Evolutionary conservation across 2,888 invertebrate genomes (phyloP).

Genomic region (Eupeodes latifasciatus): DNA sequence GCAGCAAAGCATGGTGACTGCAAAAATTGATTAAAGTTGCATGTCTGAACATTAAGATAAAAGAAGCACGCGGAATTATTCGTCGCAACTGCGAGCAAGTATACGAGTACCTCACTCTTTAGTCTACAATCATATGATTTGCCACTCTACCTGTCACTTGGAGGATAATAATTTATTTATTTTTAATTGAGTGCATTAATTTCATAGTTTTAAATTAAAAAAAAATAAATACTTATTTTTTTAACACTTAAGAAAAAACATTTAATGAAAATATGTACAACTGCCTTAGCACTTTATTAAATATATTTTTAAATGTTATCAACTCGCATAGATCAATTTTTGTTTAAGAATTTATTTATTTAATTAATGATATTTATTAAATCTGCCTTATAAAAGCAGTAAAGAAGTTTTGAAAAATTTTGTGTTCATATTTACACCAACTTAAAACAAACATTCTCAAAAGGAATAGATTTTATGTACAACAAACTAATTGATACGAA

Average conservation of each 20-base stretch:
- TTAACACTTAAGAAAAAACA: background rate
- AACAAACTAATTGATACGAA: no score
- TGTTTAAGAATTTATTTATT: no score
- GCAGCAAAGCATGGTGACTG: slow-evolving; percentile 54
- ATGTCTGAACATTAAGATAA: slow-evolving; percentile 65
- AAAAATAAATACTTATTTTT: background rate
- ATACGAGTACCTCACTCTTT: background rate
- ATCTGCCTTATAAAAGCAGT: no score
- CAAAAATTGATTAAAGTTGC: slow-evolving; percentile 65
- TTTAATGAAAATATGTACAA: background rate
- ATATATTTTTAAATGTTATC: no score
- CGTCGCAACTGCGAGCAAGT: background rate
- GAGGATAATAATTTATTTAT: slow-evolving; percentile 16
- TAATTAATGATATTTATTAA: no score
- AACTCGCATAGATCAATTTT: no score
- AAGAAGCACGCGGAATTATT: slow-evolving; percentile 44
- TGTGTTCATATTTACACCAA: no score
- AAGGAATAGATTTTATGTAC: no score
- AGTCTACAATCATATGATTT: slow-evolving; percentile 28
- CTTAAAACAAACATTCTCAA: no score
- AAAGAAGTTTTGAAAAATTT: no score
- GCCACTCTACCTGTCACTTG: slow-evolving; percentile 52
- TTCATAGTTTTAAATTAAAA: background rate
- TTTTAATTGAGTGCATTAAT: slow-evolving; percentile 40
- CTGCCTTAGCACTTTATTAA: no score